Percentiles rank a stretch among this genome's conserved stretches.
Conservation (phyloP, 2,113 vertebrate species). For the Oxyruncus cristatus region DNA sequence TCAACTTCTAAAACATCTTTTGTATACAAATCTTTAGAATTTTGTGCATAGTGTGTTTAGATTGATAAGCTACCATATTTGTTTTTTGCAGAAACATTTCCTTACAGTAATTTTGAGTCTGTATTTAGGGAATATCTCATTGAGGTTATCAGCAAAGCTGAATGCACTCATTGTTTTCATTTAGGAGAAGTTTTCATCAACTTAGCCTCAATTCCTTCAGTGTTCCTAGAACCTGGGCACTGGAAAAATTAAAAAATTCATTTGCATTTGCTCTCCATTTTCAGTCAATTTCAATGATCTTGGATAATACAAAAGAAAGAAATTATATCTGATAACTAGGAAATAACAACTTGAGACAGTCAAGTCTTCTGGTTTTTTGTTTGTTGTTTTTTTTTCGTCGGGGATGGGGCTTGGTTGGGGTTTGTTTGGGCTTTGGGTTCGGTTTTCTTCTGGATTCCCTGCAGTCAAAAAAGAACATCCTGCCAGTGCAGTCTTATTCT, state of each 20-base stretch:
- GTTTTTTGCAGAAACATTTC: not conserved
- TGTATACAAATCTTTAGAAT: not conserved
- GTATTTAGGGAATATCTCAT: not conserved
- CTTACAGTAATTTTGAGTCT: not conserved
- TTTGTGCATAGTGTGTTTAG: not conserved
- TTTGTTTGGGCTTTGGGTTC: fast-evolving
- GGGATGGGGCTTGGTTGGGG: fast-evolving
- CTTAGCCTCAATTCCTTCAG: not conserved
- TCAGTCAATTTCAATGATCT: not conserved
- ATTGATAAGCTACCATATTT: not conserved
- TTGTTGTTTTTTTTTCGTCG: not conserved
- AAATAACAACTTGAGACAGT: not conserved
- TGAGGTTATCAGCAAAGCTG: not conserved
- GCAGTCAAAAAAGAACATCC: not conserved
- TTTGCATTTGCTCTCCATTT: not conserved
- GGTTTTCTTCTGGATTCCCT: not conserved
- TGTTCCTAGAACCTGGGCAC: not conserved
- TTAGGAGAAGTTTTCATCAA: not conserved
- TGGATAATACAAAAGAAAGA: not conserved
- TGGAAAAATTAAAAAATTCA: slow-evolving; percentile 12
- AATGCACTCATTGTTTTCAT: slow-evolving; percentile 3
- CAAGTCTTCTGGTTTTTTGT: not conserved
- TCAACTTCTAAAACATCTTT: not conserved
- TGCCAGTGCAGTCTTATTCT: not conserved
- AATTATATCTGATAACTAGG: not conserved